phyloP scores from a whole-genome alignment of 2,888 invertebrate species.

The Crioceris asparagi region DNA sequence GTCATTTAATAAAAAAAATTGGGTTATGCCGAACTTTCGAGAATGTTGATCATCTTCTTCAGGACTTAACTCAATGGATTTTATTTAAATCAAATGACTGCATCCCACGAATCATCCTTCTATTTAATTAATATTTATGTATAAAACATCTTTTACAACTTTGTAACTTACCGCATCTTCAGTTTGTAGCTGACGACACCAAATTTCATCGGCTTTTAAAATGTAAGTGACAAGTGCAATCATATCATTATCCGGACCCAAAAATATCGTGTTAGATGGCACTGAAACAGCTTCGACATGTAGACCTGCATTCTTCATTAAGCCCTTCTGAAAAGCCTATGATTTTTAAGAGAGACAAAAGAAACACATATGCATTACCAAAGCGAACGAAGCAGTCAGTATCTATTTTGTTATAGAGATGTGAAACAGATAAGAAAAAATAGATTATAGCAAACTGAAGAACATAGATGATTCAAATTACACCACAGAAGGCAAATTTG shows the following conservation, averaged over 20 bases:
- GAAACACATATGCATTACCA: too few relatives aligned
- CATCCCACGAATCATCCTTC: too few relatives aligned
- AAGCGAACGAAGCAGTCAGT: too few relatives aligned
- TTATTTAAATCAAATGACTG: too few relatives aligned
- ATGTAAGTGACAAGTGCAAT: constrained; percentile 38
- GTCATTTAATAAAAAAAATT: too few relatives aligned
- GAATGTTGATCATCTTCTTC: background rate
- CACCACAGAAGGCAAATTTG: too few relatives aligned
- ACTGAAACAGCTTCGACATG: constrained; percentile 29
- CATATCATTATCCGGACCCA: constrained; percentile 35
- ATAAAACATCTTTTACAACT: background rate
- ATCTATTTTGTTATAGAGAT: too few relatives aligned
- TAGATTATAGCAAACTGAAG: too few relatives aligned
- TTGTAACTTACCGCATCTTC: constrained; percentile 39
- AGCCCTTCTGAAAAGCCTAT: constrained; percentile 36
- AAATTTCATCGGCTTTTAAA: constrained; percentile 40
- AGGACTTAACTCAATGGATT: too few relatives aligned
- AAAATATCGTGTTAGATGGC: constrained; percentile 32
- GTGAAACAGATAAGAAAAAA: too few relatives aligned
- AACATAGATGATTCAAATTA: too few relatives aligned
- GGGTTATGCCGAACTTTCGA: too few relatives aligned
- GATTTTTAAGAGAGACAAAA: constrained; percentile 11
- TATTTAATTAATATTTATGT: background rate
- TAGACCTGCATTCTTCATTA: constrained; percentile 14
- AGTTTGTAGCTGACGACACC: constrained; percentile 42